Base-by-base conservation (phyloP, 2,888 invertebrate genomes). In the Glyphotaelius pellucidus region DNA sequence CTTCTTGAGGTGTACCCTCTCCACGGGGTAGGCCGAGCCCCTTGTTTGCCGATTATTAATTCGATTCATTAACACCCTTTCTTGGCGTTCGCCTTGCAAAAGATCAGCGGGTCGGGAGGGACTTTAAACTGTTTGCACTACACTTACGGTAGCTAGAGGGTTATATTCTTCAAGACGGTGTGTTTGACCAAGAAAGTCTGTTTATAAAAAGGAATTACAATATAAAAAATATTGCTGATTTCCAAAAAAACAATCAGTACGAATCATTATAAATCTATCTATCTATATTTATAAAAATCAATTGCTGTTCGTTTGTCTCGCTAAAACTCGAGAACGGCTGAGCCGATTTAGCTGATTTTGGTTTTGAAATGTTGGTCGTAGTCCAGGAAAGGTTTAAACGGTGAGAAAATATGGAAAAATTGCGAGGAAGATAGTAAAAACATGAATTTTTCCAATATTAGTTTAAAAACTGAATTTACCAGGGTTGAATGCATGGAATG, bases 41-140 rank as follows among this genome's bases (percentile, higher is more conserved):
- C 93, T 93, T 93, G 93, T 93, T 93, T 93, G 93, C 93, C 93
- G 93, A 93, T 93, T 93, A 93, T 93, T 93, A 93, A 93, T 93
- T 93, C 93, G 93, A 93, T 93, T 93, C 93, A 93, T 93, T 93
- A 93, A 91, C 93, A 92, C 93, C 93, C 93, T 92, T 92, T 93
- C 91, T 92, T 90, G 80, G 91, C 38, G 67, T 85, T 85, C 86
- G 89, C 81, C 91, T 84, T 83, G 79, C 92, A 92, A 92, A 92
- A 92, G 92, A 93, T 93, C 92, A 92, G 52, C 90, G 92, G 89
- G 92, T 92, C 87, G 42, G 42, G 89, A 92, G 91, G 88, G 84
- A 80, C 86, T 67, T 92, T 92, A 93, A 93, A 93, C 91, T 93
- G 92, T 93, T 93, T 93, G 91, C 92, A 90, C 91, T 92, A 91